Evolutionary conservation across 53 echinoderm and acorn worm species (phyloP), one percentile per base, ranked within the genome.

Genomic region (Crossaster papposus): DNA sequence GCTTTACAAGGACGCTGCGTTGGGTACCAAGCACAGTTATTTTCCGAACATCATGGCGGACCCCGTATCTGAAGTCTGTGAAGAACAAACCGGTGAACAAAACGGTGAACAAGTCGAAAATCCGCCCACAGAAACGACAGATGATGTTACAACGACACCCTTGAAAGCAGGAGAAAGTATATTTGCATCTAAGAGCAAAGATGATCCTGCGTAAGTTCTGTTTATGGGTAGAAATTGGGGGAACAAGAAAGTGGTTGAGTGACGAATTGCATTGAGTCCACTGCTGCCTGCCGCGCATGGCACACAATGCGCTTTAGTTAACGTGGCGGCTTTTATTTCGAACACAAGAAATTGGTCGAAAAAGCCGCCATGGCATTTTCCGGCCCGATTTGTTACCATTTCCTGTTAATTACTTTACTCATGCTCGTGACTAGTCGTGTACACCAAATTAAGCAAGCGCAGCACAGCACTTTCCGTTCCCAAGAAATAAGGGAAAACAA

Each of bases 171-270:
- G 87, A 23, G 87, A 87, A 26, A 87, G 87, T 29, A 87, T 87
- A 63, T 87, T 87, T 58, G 87, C 87, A 18, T 87, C 87, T 9
- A 87, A 87, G 28, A 28, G 77, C 28, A 75, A 87, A 87, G 87
- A 87, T 44, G 87, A 87, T 35, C 87, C 87, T 36, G 87, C 87
- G 87, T 87, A 87, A 87, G 87, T 87, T 87, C 4, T 8, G 0
- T 13, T 71, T 85, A 12, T 51, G 13, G 18, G 29, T 20, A 51
- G 3, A 72, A 36, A 37, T 14, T 3, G 81, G 22, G 33, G 24
- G 72, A 10, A 50, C 74, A 33, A 23, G 18, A 24, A 30, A 24
- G 31, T 29, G 81, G 17, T n/a, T 54, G 14, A 17, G 64, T n/a
- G n/a, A n/a, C n/a, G n/a, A n/a, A n/a, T n/a, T n/a, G n/a, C n/a